These are phyloP conservation scores for Polypterus senegalus DNA, from an alignment of 2,113 vertebrate genomes.

Conservation along the genomic window DNA sequence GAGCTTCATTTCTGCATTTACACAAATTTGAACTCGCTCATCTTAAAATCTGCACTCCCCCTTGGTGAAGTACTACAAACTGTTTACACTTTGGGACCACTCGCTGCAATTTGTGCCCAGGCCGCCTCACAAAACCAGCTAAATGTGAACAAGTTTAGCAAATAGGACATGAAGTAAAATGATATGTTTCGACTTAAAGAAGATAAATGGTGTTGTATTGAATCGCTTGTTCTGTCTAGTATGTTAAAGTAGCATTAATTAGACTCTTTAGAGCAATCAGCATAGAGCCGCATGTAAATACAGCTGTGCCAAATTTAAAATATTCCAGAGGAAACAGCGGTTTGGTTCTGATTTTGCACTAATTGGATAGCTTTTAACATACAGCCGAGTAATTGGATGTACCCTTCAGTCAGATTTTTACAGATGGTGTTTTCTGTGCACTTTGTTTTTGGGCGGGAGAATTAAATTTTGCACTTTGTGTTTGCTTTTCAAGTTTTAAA, in stretches of 20 bases:
- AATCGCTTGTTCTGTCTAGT: slow-evolving; percentile 54
- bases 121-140: too few relatives aligned
- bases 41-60: too few relatives aligned
- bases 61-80: too few relatives aligned
- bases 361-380: slow-evolving; percentile 61
- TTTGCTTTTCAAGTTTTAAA: too few relatives aligned
- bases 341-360: slow-evolving; percentile 63
- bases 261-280: slow-evolving; percentile 53
- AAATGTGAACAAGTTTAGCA: too few relatives aligned
- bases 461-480: too few relatives aligned
- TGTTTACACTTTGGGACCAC: too few relatives aligned
- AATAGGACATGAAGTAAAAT: slow-evolving; percentile 11
- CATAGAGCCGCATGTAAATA: slow-evolving; percentile 55
- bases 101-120: too few relatives aligned
- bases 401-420: slow-evolving; percentile 54
- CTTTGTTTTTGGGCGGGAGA: too few relatives aligned
- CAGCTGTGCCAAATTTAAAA: slow-evolving; percentile 52
- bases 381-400: slow-evolving; percentile 56
- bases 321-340: slow-evolving; percentile 50
- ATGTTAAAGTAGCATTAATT: slow-evolving; percentile 47
- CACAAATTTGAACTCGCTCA: too few relatives aligned
- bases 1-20: too few relatives aligned
- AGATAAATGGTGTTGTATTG: slow-evolving; percentile 46
- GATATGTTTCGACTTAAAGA: slow-evolving; percentile 30
- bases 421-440: slow-evolving; percentile 44